A percentile compares a stretch with the other conserved stretches of the same genome.
These are phyloP conservation scores for Campopleginae sp. DNA, from an alignment of 2,888 invertebrate genomes.

Conservation along the genomic window DNA sequence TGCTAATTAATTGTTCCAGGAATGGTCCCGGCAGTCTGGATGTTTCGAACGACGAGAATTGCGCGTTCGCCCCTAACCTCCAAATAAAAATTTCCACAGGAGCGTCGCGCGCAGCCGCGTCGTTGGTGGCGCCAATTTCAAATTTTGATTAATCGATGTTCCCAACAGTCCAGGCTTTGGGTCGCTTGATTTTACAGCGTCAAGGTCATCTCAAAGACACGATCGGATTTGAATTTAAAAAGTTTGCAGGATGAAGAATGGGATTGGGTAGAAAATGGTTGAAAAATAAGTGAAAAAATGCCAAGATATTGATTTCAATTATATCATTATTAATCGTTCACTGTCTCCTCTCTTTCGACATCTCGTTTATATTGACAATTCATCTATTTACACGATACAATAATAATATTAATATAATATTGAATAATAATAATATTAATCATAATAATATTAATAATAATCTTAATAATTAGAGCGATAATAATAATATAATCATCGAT, in stretches of 20 bases:
- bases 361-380: conserved; percentile 81
- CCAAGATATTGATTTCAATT: conserved; percentile 74
- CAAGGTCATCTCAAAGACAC: not conserved
- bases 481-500: conserved; percentile 77
- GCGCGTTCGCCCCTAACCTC: not conserved
- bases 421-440: conserved; percentile 66
- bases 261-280: not conserved
- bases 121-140: not conserved
- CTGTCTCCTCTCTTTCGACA: conserved; percentile 78
- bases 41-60: not conserved
- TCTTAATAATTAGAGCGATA: conserved; percentile 75
- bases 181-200: not conserved
- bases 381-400: conserved; percentile 79
- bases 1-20: not conserved
- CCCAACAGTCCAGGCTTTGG: not conserved
- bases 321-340: conserved; percentile 83
- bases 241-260: not conserved
- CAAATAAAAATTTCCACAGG: not conserved
- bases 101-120: no score
- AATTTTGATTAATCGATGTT: not conserved
- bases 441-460: conserved; percentile 74
- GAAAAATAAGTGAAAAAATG: conserved; percentile 43
- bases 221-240: not conserved
- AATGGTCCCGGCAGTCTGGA: not conserved
- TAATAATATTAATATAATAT: conserved; percentile 72